Evolutionary conservation across 2,888 invertebrate genomes (phyloP), one percentile per base, ranked within the genome.

Genomic region (Plebejus anna): DNA sequence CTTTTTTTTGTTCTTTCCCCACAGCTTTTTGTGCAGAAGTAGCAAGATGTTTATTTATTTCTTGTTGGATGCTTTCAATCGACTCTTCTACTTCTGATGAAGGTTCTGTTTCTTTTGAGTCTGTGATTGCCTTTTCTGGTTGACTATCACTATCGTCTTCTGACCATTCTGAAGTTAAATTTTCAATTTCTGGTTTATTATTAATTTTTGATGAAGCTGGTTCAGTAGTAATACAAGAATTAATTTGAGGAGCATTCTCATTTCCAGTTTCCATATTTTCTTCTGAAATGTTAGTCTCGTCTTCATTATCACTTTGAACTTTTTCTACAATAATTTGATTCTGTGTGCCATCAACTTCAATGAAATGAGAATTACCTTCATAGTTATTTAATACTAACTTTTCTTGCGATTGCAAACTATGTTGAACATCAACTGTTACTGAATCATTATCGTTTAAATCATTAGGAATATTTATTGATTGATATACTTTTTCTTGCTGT

Each of bases 61-160:
- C 92, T 77, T 91, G 87, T 83, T 91, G 89, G 79, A 94, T 94
- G 80, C 92, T 94, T 85, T 94, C 93, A 79, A 94, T 90, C 22
- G 93, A 89, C 84, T 93, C 93, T 84, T 92, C 92, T 73, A 89
- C 59, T 79, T 89, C 88, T 28, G 79, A 78, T 70, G 80, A 76
- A 57, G 80, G 78, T 79, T 83, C 81, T n/a, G 76, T 71, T 61
- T 80, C 77, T 72, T 78, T 70, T 47, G 77, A 22, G 16, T 78
- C 76, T 51, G 32, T 61, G 13, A 75, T 51, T 22, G 36, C 16
- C 55, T 76, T 76, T 75, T 80, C 80, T 77, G 79, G 55, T 73
- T 77, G 75, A 11, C 76, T 78, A 77, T 88, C 89, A 81, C 82
- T 83, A 80, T 90, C 90, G 82, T 91, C 90, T 80, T 91, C 90